Base-by-base conservation (phyloP, 2,888 invertebrate genomes). In the Nephrocerus scutellatus region DNA sequence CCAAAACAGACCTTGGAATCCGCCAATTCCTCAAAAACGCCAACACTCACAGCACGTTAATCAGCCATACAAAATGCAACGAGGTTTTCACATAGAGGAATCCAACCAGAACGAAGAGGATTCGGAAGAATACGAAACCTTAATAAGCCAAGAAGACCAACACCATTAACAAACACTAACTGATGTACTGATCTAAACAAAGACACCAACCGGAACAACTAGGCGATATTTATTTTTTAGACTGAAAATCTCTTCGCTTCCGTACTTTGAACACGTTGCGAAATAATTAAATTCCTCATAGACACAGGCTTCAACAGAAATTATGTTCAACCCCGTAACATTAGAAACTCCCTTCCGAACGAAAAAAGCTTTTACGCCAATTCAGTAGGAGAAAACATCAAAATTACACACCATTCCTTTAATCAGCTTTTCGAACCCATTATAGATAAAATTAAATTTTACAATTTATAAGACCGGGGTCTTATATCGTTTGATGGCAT, bases 181-280 rank as follows among this genome's bases (percentile, higher is more conserved):
- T 14, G 32, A 32, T 18, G 23, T 16, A 30, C 13, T 23, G 24
- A 36, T 22, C 32, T 12, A 22, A 10, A 32, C 12, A 32, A 36
- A 22, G 12, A 32, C 18, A 36, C 14, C 32, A 32, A 36, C 29
- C 32, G 10, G 12, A 36, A 24, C 23, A 39, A 34, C 7, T 34
- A 30, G 22, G 34, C 5, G 36, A 41, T 25, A 33, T 41, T 19
- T 20, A 41, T 36, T 41, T 41, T 37, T 41, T 37, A 37, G 33
- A 32, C n/a, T 36, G 14, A 41, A 41, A 8, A 5, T 15, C 34
- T 38, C 41, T 34, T 38, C 37, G 33, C 34, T 38, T 22, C 30
- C 30, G 4, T 36, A 23, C 18, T 36, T 42, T 15, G 42, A 42
- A 19, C 25, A 30, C 21, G 21, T 28, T 13, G 25, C 30, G 24